Conservation (phyloP, 1,140 invertebrate genomes). For the Acromyrmex heyeri region DNA sequence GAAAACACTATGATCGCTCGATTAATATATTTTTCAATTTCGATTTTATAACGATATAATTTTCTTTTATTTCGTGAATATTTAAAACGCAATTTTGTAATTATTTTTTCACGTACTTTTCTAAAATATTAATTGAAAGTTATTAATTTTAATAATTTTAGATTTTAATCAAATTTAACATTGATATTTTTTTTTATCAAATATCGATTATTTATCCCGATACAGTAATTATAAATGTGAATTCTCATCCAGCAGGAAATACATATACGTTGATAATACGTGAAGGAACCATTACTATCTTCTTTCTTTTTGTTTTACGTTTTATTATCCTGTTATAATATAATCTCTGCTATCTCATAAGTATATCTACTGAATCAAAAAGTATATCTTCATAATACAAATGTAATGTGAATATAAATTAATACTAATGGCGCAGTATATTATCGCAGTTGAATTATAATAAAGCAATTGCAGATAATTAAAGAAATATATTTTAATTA, state of each 20-base stretch:
- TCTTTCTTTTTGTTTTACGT: not conserved
- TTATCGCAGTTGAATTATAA: constrained; percentile 61
- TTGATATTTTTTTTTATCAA: not conserved
- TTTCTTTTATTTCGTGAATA: not conserved
- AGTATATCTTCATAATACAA: constrained; percentile 30
- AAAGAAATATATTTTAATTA: constrained; percentile 67
- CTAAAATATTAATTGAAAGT: not conserved
- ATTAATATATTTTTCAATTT: constrained; percentile 20
- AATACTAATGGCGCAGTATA: constrained; percentile 60
- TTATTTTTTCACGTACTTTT: not conserved
- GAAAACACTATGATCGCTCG: not conserved
- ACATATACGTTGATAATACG: constrained; percentile 3
- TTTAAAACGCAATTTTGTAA: not conserved
- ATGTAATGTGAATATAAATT: constrained; percentile 60
- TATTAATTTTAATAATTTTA: not conserved
- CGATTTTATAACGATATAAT: not conserved
- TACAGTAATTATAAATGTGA: not conserved
- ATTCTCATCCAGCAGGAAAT: not conserved
- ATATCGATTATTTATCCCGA: not conserved
- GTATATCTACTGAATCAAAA: not conserved
- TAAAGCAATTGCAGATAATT: constrained; percentile 69
- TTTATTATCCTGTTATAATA: constrained; percentile 9
- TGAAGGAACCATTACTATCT: not conserved
- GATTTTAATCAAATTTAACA: not conserved
- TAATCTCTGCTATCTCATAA: constrained; percentile 15